Conservation (phyloP, 2,797 vertebrate genomes). For the Orestias chungarensis region DNA sequence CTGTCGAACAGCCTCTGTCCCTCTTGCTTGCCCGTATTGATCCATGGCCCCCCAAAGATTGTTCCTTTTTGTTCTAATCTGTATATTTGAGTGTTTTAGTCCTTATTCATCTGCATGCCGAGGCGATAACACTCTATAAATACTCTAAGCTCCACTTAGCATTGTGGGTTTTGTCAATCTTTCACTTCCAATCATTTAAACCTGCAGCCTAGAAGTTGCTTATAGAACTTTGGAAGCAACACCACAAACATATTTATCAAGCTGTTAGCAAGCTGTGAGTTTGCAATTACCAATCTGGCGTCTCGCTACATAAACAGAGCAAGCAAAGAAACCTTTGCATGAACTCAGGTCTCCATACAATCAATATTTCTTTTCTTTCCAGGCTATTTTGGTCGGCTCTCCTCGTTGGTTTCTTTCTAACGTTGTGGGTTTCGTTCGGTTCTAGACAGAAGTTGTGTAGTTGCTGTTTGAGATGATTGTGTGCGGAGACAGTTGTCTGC, state of each 20-base stretch:
- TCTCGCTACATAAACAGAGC: constrained; percentile 7
- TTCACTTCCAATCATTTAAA: background rate
- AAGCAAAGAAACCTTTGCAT: background rate
- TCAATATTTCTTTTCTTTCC: background rate
- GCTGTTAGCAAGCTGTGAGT: constrained; percentile 10
- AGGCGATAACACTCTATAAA: background rate
- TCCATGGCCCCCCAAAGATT: constrained; percentile 5
- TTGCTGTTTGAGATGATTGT: background rate
- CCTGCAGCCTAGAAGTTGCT: background rate
- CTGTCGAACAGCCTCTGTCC: background rate
- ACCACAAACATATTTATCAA: background rate
- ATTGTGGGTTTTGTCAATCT: background rate
- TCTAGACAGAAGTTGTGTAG: background rate
- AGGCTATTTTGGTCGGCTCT: background rate
- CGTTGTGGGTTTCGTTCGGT: constrained; percentile 8
- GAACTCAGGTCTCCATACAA: background rate
- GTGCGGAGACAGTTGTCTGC: constrained; percentile 9
- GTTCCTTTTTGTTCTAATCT: constrained; percentile 9
- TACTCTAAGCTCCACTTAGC: background rate
- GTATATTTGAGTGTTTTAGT: constrained; percentile 1
- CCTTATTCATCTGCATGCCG: background rate
- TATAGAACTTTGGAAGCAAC: background rate
- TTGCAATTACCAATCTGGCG: constrained; percentile 3
- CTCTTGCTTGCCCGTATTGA: constrained; percentile 11
- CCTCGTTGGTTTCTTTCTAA: background rate